phyloP scores from a whole-genome alignment of 2,113 vertebrate species.

The Cephalophus harveyi region DNA sequence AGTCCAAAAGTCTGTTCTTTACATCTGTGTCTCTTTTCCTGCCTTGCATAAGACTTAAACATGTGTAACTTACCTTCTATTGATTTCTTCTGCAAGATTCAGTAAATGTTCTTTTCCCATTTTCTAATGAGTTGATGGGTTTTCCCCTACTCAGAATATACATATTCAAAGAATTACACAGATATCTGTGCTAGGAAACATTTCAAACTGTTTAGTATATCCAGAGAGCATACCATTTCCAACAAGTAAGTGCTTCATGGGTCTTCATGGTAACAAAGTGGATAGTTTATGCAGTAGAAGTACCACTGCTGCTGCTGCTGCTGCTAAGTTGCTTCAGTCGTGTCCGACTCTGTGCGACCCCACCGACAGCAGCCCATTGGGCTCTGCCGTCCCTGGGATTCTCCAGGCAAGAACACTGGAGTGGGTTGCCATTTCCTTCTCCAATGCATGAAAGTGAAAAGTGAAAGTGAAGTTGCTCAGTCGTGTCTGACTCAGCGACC shows the following conservation, averaged over 20 bases:
- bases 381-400: too few relatives aligned
- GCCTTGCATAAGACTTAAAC: background rate
- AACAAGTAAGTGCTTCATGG: too few relatives aligned
- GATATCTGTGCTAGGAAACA: background rate
- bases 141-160: background rate
- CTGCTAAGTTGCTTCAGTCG: too few relatives aligned
- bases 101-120: background rate
- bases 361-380: too few relatives aligned
- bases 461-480: too few relatives aligned
- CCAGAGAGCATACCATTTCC: background rate
- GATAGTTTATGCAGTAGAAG: background rate
- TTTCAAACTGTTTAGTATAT: background rate
- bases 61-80: background rate
- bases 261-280: background rate
- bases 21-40: background rate
- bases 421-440: too few relatives aligned
- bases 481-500: too few relatives aligned
- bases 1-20: background rate
- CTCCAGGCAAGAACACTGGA: too few relatives aligned
- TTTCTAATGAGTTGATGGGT: background rate
- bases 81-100: background rate
- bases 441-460: too few relatives aligned
- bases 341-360: too few relatives aligned
- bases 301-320: too few relatives aligned
- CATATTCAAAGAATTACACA: background rate